Evolutionary conservation across 2,888 invertebrate species (phyloP).

Genomic region (Trichogramma dendrolimi): DNA sequence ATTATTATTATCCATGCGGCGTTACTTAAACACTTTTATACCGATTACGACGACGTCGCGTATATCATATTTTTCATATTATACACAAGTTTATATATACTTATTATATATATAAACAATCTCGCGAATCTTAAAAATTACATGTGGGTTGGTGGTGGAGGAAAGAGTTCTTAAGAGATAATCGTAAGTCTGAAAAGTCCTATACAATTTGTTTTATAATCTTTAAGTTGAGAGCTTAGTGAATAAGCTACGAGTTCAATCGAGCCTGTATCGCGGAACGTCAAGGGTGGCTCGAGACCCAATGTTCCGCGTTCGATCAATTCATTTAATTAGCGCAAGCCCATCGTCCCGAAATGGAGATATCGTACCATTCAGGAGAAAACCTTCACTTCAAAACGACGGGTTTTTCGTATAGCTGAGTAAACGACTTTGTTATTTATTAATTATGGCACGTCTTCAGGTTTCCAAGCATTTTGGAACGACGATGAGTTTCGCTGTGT

Average conservation of each 20-base stretch:
- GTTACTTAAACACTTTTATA: slow-evolving; percentile 4
- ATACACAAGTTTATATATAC: slow-evolving; percentile 24
- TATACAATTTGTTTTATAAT: slow-evolving; percentile 24
- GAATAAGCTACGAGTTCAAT: slow-evolving; percentile 30
- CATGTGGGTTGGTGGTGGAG: slow-evolving; percentile 8
- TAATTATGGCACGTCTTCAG: slow-evolving; percentile 48
- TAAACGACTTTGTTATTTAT: slow-evolving; percentile 17
- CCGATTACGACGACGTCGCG: slow-evolving; percentile 23
- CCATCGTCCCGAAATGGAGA: too few species aligned
- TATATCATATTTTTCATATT: slow-evolving; percentile 10
- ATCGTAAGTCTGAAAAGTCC: slow-evolving; percentile 40
- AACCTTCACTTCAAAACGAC: too few species aligned
- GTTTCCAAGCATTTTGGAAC: slow-evolving; percentile 21
- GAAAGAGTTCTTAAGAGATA: slow-evolving; percentile 31
- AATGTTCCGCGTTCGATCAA: slow-evolving; percentile 28
- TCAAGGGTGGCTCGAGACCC: slow-evolving; percentile 31
- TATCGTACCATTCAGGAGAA: too few species aligned
- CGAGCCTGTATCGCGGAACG: slow-evolving; percentile 37
- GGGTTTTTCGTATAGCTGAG: too few species aligned
- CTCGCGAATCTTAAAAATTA: slow-evolving; percentile 26
- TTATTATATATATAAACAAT: slow-evolving; percentile 18
- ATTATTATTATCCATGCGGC: slow-evolving; percentile 15
- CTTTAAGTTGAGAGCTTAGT: background rate
- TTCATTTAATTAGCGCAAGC: background rate
- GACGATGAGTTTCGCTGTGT: background rate